Evolutionary conservation across 2,797 vertebrate genomes (phyloP).

Genomic region (Lepilemur ruficaudatus): DNA sequence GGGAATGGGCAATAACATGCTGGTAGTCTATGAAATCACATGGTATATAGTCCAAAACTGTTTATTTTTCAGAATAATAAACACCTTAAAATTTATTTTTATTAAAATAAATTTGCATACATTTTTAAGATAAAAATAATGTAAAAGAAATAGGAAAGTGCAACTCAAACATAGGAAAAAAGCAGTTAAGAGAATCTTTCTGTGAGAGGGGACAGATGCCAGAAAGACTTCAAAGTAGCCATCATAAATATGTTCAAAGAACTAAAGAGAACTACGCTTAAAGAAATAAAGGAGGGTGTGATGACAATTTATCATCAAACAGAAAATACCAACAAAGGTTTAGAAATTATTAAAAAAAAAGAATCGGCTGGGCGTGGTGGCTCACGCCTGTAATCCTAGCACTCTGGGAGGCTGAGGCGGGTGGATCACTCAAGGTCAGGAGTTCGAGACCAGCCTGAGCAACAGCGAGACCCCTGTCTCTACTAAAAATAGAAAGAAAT

Average conservation of each 20-base stretch:
- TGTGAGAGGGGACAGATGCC: background rate
- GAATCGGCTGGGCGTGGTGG: too few species aligned
- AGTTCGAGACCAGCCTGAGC: background rate
- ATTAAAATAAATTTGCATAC: background rate
- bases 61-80: background rate
- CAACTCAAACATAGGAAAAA: background rate
- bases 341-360: background rate
- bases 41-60: background rate
- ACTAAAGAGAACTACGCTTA: background rate
- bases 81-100: background rate
- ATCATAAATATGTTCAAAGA: background rate
- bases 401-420: background rate
- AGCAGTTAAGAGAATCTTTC: background rate
- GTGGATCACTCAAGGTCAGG: background rate
- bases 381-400: background rate
- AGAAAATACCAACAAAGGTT: background rate
- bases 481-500: background rate
- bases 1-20: background rate
- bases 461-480: background rate
- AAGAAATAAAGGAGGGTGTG: background rate
- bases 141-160: background rate
- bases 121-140: background rate
- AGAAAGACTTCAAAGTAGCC: background rate
- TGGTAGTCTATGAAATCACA: background rate
- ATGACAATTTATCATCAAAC: background rate